phyloP scores from a whole-genome alignment of 2,113 vertebrate species.

The Elephas maximus region DNA sequence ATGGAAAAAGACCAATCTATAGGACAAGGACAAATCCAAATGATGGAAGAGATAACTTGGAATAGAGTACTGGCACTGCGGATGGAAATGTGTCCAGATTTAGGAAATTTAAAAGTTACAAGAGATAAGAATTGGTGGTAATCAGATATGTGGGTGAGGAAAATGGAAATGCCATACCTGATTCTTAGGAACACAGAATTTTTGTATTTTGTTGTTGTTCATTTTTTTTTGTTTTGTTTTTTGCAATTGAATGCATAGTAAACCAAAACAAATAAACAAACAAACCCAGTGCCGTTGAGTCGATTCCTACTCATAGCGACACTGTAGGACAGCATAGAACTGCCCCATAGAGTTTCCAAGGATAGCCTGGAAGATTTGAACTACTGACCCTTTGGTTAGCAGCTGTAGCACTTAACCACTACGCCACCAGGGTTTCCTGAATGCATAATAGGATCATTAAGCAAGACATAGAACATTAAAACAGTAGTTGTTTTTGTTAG shows the following conservation, averaged over 20 bases:
- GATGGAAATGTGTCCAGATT: neutral
- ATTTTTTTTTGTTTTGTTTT: neutral
- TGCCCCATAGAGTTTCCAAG: too few species aligned
- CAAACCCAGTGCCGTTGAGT: too few species aligned
- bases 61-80: neutral
- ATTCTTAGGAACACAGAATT: neutral
- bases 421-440: too few species aligned
- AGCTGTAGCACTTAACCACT: too few species aligned
- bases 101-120: neutral
- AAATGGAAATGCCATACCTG: neutral
- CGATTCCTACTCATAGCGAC: too few species aligned
- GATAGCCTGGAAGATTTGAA: too few species aligned
- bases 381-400: too few species aligned
- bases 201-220: neutral
- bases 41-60: neutral
- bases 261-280: too few species aligned
- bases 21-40: neutral
- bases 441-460: neutral
- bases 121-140: neutral
- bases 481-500: neutral
- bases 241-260: neutral
- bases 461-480: neutral
- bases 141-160: neutral
- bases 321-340: too few species aligned
- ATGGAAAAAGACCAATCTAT: neutral